Evolutionary conservation across 2,113 vertebrate species (phyloP).

Genomic region (Peromyscus maniculatus): DNA sequence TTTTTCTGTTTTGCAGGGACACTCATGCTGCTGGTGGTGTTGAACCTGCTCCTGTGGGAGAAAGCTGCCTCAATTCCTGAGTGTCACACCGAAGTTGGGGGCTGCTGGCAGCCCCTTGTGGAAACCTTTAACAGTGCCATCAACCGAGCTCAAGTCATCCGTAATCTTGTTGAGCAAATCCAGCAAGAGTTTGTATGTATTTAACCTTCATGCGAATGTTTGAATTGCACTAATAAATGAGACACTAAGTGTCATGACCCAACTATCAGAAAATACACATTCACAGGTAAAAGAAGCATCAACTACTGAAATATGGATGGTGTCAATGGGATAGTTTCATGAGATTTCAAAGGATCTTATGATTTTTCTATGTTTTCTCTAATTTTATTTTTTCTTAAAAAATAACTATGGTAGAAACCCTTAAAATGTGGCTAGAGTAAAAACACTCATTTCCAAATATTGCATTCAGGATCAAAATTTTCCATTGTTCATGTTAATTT

Average conservation of each 20-base stretch:
- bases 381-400: not conserved
- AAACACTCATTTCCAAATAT: not conserved
- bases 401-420: not conserved
- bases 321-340: not conserved
- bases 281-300: not conserved
- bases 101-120: conserved; percentile 77
- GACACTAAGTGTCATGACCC: not conserved
- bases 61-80: conserved; percentile 80
- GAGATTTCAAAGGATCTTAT: not conserved
- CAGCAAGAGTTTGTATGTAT: conserved; percentile 88
- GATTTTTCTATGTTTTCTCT: not conserved
- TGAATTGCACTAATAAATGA: not conserved
- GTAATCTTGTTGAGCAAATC: conserved; percentile 84
- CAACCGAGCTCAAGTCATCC: conserved; percentile 84
- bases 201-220: not conserved
- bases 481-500: not conserved
- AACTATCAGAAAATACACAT: not conserved
- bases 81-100: accelerated
- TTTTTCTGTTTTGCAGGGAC: conserved; percentile 72
- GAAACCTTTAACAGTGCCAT: conserved; percentile 88
- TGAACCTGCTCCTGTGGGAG: conserved; percentile 82
- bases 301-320: not conserved
- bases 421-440: not conserved
- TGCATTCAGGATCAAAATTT: accelerated
- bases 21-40: conserved; percentile 81